Evolutionary conservation across 2,888 invertebrate species (phyloP).

Genomic region (Epirrita christyi): DNA sequence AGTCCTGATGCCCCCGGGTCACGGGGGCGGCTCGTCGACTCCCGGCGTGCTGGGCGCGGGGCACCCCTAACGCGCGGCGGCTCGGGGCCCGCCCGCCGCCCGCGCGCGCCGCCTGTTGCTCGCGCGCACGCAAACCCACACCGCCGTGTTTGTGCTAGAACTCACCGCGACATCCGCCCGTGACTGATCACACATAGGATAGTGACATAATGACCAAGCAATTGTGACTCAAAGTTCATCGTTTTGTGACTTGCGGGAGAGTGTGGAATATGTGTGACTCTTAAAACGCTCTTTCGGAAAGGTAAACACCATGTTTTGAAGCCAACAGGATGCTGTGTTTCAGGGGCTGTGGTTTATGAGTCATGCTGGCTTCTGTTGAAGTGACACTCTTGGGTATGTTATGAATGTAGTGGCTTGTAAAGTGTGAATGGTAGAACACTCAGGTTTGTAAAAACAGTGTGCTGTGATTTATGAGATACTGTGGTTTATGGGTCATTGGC

Average conservation of each 20-base stretch:
- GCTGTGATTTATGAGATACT: conserved; percentile 5
- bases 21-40: conserved; percentile 57
- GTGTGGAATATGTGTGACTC: neutral
- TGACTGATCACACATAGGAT: conserved; percentile 23
- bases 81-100: conserved; percentile 22
- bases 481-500: conserved; percentile 2
- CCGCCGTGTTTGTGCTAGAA: conserved; percentile 36
- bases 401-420: neutral
- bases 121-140: conserved; percentile 16
- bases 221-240: neutral
- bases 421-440: conserved; percentile 1
- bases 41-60: conserved; percentile 53
- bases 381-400: neutral
- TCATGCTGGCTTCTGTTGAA: neutral
- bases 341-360: too few relatives aligned
- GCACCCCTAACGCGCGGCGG: conserved; percentile 33
- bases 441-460: neutral
- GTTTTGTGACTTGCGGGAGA: neutral
- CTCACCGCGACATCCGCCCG: conserved; percentile 45
- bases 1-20: conserved; percentile 62
- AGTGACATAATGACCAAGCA: neutral
- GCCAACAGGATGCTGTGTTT: neutral
- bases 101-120: conserved; percentile 40
- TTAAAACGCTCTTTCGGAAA: neutral
- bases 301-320: too few relatives aligned